Base-by-base conservation (phyloP, 2,888 invertebrate species). In the Erynnis tages region DNA sequence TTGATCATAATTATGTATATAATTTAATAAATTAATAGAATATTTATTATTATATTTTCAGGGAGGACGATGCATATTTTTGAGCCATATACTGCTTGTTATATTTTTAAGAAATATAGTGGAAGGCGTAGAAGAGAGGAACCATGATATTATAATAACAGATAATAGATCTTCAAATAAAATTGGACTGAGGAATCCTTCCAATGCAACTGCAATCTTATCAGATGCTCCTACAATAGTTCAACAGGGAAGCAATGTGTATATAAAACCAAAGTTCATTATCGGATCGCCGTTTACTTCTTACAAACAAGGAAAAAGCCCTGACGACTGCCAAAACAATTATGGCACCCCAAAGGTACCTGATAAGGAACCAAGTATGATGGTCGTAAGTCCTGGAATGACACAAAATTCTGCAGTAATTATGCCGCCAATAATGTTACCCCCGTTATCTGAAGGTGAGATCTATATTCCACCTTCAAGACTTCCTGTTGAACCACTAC, bases 211-310 rank as follows among this genome's bases (percentile, higher is more conserved):
- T 17, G 25, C 35, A 21, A 35, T 2, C 10, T n/a, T 21, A 25
- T 16, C 11, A 16, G 32, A 19, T 25, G n/a, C 8, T 25, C 30
- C 40, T 8, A 16, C 10, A 4, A 11, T 25, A 10, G 45, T 73
- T 19, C 73, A 75, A 38, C 66, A 73, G 58, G 73, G 74, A 8
- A 69, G 71, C 13, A 72, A 76, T 53, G 61, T 73, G 25, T 75
- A 67, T 53, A 73, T 74, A 37, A 72, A 76, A 27, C 72, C 76
- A 35, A 50, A 50, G 13, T 50, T 43, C 27, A 43, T 43, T 16
- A 8, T 35, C 5, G 49, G 49, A 17, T 50, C 49, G 5, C 34
- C 64, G 67, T 27, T 50, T 71, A 17, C 35, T 64, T 25, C 35
- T 70, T 29, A 50, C 62, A 34, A 52, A 41, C 23, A 49, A 13